phyloP scores from a whole-genome alignment of 2,888 invertebrate genomes.

The Sesia apiformis region DNA sequence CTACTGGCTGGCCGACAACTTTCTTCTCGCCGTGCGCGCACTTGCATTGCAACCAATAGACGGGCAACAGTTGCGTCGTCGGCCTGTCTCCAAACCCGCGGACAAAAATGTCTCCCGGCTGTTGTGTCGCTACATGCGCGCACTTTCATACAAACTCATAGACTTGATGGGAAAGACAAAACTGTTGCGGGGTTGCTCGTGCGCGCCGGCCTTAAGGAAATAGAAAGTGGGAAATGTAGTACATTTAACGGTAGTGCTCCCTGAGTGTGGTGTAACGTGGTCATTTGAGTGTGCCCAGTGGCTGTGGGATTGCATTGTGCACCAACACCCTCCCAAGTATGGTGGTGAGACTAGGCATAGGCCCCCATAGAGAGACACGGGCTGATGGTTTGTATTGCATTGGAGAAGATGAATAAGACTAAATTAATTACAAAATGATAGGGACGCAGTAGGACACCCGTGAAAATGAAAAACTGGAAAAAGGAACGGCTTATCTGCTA shows the following conservation, averaged over 20 bases:
- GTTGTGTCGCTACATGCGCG: not conserved
- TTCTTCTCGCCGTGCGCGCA: conserved; percentile 1
- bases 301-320: no score
- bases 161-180: not conserved
- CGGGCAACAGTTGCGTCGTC: conserved; percentile 2
- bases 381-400: no score
- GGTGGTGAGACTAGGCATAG: no score
- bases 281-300: no score
- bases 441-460: not conserved
- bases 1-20: not conserved
- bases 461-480: no score
- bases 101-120: conserved; percentile 1
- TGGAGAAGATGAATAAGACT: not conserved
- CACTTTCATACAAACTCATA: not conserved
- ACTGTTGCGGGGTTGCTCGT: not conserved
- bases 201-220: not conserved
- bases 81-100: conserved; percentile 2
- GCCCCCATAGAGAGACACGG: no score
- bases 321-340: no score
- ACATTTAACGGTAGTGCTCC: no score
- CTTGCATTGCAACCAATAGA: conserved; percentile 1
- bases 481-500: no score
- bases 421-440: not conserved
- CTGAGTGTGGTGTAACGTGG: no score
- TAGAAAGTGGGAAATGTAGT: no score